These are phyloP conservation scores for Pithys albifrons DNA, from an alignment of 2,113 vertebrate species.

Conservation along the genomic window DNA sequence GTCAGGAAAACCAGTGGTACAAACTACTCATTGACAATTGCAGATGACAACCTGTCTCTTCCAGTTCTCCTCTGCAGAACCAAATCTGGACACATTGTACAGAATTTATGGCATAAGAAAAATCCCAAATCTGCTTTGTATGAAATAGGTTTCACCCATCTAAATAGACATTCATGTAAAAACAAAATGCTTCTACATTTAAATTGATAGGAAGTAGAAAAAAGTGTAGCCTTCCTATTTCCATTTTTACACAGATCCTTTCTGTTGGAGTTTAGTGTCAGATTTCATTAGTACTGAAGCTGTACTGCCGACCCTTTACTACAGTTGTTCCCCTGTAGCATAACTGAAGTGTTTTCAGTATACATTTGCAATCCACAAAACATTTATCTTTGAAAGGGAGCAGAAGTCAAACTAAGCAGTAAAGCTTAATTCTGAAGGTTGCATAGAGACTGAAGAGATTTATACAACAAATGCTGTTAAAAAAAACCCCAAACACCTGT, in stretches of 20 bases:
- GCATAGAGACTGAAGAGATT: conserved; percentile 71
- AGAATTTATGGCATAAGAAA: neutral
- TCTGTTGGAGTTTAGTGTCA: neutral
- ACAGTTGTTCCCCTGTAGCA: neutral
- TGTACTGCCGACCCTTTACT: neutral
- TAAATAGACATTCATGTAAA: neutral
- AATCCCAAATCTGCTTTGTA: neutral
- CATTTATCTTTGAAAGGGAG: neutral
- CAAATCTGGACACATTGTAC: neutral
- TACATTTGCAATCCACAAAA: neutral
- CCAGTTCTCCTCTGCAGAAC: neutral
- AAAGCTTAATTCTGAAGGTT: conserved; percentile 56
- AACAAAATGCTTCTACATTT: neutral
- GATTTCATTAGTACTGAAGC: neutral
- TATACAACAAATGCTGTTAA: conserved; percentile 58
- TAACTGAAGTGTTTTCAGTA: neutral
- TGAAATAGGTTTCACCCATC: neutral
- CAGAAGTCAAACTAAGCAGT: neutral
- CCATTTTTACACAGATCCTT: neutral
- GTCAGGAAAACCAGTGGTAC: neutral
- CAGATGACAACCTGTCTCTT: neutral
- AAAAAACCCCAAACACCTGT: conserved; percentile 11
- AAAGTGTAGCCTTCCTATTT: neutral
- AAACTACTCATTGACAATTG: neutral
- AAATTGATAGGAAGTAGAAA: neutral